Evolutionary conservation across 1,140 invertebrate species (phyloP).

Genomic region (Zaprionus capensis): DNA sequence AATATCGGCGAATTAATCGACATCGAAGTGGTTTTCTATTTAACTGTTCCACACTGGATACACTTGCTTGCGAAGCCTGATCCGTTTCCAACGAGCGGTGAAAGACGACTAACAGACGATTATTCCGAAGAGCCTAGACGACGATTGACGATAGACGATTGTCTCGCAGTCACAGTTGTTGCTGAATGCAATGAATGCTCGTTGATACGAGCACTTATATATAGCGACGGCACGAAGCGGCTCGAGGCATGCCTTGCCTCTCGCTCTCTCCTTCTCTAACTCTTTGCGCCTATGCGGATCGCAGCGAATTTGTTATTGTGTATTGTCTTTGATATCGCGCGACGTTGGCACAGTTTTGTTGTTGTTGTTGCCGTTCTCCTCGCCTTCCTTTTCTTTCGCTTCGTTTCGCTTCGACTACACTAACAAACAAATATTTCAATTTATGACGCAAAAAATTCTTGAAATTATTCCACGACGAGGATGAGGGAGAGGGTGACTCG

Average conservation of each 20-base stretch:
- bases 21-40: conserved; percentile 81
- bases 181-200: conserved; percentile 50
- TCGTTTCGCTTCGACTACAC: conserved; percentile 24
- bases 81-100: conserved; percentile 53
- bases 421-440: conserved; percentile 61
- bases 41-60: conserved; percentile 56
- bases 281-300: conserved; percentile 41
- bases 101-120: conserved; percentile 53
- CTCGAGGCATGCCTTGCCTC: conserved; percentile 4
- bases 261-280: not conserved
- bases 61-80: conserved; percentile 17
- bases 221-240: conserved; percentile 10
- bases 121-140: not conserved
- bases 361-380: conserved; percentile 15
- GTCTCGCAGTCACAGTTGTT: conserved; percentile 31
- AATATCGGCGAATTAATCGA: conserved; percentile 84
- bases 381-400: not conserved
- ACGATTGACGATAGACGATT: conserved; percentile 12
- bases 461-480: conserved; percentile 63
- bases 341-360: conserved; percentile 58
- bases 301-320: conserved; percentile 29
- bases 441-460: conserved; percentile 76
- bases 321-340: conserved; percentile 59
- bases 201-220: conserved; percentile 49
- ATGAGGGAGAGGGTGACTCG: not conserved